Evolutionary conservation across 37 sponge, comb jelly and placozoan species (phyloP).

Genomic region (Lycopodina hypogea): DNA sequence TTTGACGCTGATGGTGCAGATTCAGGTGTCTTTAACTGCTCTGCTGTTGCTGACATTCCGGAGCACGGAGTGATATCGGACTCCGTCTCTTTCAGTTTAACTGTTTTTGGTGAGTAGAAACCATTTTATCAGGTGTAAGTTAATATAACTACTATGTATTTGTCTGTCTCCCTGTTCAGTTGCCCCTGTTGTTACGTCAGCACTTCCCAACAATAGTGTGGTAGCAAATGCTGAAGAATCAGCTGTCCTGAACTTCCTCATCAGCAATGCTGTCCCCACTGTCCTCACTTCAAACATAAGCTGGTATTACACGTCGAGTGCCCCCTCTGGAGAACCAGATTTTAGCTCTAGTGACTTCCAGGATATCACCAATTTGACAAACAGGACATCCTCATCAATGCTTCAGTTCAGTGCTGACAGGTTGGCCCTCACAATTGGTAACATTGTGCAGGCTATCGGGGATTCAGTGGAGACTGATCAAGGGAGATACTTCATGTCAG

Average conservation of each 20-base stretch:
- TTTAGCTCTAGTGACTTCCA: background rate
- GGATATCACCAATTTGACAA: conserved; percentile 35
- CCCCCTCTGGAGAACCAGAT: background rate
- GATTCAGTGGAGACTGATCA: conserved; percentile 36
- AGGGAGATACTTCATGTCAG: conserved; percentile 62
- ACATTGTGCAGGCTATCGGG: conserved; percentile 14
- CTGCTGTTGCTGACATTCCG: conserved; percentile 13
- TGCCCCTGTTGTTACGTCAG: conserved; percentile 50
- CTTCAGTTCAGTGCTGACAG: conserved; percentile 13
- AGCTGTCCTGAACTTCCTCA: conserved; percentile 29
- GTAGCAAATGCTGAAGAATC: conserved; percentile 12
- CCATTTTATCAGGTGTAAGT: background rate
- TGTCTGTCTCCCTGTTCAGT: conserved; percentile 27
- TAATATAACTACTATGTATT: background rate
- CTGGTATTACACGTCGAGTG: conserved; percentile 42
- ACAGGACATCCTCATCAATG: conserved; percentile 24
- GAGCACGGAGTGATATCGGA: background rate
- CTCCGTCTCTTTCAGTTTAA: conserved; percentile 11
- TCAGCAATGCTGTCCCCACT: conserved; percentile 44
- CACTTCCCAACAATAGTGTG: conserved; percentile 6
- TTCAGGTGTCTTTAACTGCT: conserved; percentile 42
- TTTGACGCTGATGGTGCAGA: conserved; percentile 20
- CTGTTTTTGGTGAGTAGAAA: conserved; percentile 33
- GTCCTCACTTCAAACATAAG: conserved; percentile 26
- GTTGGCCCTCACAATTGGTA: conserved; percentile 19